A percentile compares a stretch with the other conserved stretches of the same genome.
Evolutionary conservation across 2,797 vertebrate genomes (phyloP).

Genomic region (Catostomus latipinnis): DNA sequence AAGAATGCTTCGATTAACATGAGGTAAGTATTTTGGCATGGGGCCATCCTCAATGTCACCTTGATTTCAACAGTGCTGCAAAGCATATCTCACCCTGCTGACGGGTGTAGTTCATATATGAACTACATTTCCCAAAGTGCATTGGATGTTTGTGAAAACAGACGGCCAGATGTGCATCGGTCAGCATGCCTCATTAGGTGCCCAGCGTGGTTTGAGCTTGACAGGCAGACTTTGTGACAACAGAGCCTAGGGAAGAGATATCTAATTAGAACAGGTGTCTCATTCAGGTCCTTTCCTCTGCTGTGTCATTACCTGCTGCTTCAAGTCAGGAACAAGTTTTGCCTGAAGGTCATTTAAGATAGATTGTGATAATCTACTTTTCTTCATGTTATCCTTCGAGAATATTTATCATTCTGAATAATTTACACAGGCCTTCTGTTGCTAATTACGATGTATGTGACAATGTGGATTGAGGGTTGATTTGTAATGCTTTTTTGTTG

Average conservation of each 20-base stretch:
- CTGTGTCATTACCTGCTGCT: constrained; percentile 47
- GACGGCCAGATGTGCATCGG: constrained; percentile 37
- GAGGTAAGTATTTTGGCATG: constrained; percentile 5
- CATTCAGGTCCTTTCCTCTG: constrained; percentile 39
- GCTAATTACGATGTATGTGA: neutral
- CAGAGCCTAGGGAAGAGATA: constrained; percentile 23
- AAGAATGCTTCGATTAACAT: constrained; percentile 23
- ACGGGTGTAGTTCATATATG: constrained; percentile 23
- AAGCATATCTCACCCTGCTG: neutral
- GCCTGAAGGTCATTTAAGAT: constrained; percentile 41
- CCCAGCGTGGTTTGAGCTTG: constrained; percentile 35
- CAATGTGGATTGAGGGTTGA: constrained; percentile 10
- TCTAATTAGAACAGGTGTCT: constrained; percentile 56
- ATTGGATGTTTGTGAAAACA: constrained; percentile 12
- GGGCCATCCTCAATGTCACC: constrained; percentile 27
- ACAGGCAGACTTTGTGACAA: constrained; percentile 25
- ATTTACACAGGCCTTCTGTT: constrained; percentile 14
- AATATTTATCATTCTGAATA: constrained; percentile 37
- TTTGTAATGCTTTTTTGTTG: constrained; percentile 26
- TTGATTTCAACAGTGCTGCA: neutral
- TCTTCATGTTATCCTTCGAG: constrained; percentile 12
- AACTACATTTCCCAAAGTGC: constrained; percentile 39
- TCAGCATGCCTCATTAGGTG: constrained; percentile 49
- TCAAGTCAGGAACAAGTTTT: constrained; percentile 33
- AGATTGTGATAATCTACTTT: constrained; percentile 20